Conservation (phyloP, 2,797 vertebrate genomes). For the Smutsia temminckii region DNA sequence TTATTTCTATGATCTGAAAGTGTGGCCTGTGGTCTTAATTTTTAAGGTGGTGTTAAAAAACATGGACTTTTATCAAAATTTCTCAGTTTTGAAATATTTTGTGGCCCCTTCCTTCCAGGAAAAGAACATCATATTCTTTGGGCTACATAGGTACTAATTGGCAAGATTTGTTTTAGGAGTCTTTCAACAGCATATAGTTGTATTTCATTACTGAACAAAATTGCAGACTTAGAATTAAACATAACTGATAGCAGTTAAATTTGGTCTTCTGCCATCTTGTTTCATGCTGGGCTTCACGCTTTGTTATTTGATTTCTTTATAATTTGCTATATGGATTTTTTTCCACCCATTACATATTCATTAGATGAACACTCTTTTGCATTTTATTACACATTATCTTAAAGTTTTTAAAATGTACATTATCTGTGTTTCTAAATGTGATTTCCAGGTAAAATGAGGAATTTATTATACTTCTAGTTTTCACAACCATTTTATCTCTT, state of each 20-base stretch:
- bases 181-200: neutral
- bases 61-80: neutral
- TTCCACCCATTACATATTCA: neutral
- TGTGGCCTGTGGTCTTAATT: neutral
- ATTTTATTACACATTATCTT: neutral
- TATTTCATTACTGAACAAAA: constrained; percentile 22
- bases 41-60: neutral
- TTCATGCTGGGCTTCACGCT: neutral
- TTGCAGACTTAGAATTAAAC: neutral
- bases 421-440: neutral
- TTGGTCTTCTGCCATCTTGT: neutral
- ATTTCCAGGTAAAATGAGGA: constrained; percentile 13
- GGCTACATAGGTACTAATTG: neutral
- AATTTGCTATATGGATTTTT: neutral
- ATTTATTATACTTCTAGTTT: neutral
- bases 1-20: neutral
- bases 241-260: neutral
- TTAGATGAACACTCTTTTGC: neutral
- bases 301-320: constrained; percentile 20
- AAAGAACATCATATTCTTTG: neutral
- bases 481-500: neutral
- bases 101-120: neutral
- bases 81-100: neutral
- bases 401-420: neutral
- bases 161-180: neutral